Evolutionary conservation across 2,113 vertebrate genomes (phyloP).

Genomic region (Xiphophorus hellerii): DNA sequence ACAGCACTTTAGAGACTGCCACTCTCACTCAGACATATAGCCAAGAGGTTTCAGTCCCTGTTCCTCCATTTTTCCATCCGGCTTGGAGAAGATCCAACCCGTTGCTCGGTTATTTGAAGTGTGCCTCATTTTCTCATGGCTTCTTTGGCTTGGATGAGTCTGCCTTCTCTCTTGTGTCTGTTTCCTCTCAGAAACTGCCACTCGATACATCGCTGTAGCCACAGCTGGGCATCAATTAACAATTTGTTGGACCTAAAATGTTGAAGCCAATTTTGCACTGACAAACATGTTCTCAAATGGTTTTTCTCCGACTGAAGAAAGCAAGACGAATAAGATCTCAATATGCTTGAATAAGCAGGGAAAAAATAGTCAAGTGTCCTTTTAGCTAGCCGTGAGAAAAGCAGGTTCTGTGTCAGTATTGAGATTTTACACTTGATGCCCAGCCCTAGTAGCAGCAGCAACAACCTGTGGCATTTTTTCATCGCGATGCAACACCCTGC

Average conservation of each 20-base stretch:
- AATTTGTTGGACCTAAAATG: not conserved
- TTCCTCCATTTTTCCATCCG: constrained; percentile 41
- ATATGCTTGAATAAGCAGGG: not conserved
- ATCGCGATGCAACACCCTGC: constrained; percentile 60
- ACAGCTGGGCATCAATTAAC: constrained; percentile 46
- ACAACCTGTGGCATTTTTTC: constrained; percentile 42
- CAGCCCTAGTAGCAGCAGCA: constrained; percentile 55
- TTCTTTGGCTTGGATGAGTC: constrained; percentile 35
- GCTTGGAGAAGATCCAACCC: constrained; percentile 38
- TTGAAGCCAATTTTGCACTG: constrained; percentile 28
- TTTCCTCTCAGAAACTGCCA: constrained; percentile 20
- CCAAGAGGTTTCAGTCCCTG: constrained; percentile 49
- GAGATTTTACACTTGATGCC: constrained; percentile 28
- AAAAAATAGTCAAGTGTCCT: constrained; percentile 5
- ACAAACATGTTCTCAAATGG: constrained; percentile 36
- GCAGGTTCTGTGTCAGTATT: constrained; percentile 53
- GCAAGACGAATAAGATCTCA: not conserved
- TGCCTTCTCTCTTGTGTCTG: constrained; percentile 28
- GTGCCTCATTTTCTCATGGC: constrained; percentile 60
- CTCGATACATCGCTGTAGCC: constrained; percentile 39
- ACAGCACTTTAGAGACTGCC: constrained; percentile 83
- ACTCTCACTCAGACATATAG: constrained; percentile 65
- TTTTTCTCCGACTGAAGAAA: constrained; percentile 18
- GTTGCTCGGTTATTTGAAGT: constrained; percentile 43
- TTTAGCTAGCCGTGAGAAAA: constrained; percentile 7